Conservation (phyloP, 2,113 vertebrate genomes). For the Cheilinus undulatus region DNA sequence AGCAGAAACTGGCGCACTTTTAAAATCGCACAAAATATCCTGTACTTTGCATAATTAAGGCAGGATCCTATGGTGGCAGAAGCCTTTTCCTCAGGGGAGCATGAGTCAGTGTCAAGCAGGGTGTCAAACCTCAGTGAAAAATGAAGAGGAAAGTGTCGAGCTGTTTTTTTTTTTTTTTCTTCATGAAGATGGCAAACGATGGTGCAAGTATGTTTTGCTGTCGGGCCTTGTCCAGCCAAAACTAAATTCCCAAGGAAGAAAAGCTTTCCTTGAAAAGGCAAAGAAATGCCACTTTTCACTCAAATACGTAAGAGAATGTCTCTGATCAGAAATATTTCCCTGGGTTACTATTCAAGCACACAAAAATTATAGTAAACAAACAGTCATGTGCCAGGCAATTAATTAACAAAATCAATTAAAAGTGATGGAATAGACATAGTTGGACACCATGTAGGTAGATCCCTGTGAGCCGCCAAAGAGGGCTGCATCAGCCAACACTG, state of each 20-base stretch:
- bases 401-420: slow-evolving; percentile 74
- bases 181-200: slow-evolving; percentile 54
- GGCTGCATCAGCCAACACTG: slow-evolving; percentile 61
- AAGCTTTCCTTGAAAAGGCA: slow-evolving; percentile 21
- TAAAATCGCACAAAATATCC: slow-evolving; percentile 83
- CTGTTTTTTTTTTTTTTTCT: slow-evolving; percentile 35
- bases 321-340: slow-evolving; percentile 22
- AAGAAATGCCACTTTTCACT: slow-evolving; percentile 10
- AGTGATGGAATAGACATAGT: slow-evolving; percentile 53
- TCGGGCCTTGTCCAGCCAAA: slow-evolving; percentile 46
- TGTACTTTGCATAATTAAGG: slow-evolving; percentile 85
- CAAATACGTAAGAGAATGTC: background rate
- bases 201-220: slow-evolving; percentile 33
- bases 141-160: slow-evolving; percentile 67
- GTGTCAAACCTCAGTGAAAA: slow-evolving; percentile 75
- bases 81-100: slow-evolving; percentile 75
- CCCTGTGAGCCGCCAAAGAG: slow-evolving; percentile 52
- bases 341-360: background rate
- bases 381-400: slow-evolving; percentile 56
- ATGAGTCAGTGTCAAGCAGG: slow-evolving; percentile 74
- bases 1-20: slow-evolving; percentile 80
- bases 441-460: slow-evolving; percentile 54
- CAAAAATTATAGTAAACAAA: slow-evolving; percentile 59
- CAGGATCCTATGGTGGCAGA: slow-evolving; percentile 79
- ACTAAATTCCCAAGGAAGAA: slow-evolving; percentile 19